phyloP scores from a whole-genome alignment of 1,140 invertebrate genomes.

The Drusus annulatus region DNA sequence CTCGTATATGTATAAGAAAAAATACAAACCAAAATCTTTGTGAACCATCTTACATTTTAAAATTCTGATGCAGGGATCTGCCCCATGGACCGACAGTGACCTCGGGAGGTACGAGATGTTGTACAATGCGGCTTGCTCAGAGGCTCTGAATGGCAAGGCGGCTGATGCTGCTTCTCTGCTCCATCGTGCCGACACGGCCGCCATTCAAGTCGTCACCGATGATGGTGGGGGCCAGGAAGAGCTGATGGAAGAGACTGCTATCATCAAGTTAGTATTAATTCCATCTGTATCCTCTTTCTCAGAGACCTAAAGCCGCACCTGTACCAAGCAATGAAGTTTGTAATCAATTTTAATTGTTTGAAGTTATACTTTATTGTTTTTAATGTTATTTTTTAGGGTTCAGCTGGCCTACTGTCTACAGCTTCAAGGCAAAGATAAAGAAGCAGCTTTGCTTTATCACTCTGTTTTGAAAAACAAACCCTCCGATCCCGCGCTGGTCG shows the following conservation, averaged over 20 bases:
- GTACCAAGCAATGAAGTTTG: too few relatives aligned
- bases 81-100: constrained; percentile 63
- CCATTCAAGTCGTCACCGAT: constrained; percentile 87
- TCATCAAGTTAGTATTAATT: constrained; percentile 77
- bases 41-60: not conserved
- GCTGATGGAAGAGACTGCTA: constrained; percentile 89
- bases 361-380: too few relatives aligned
- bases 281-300: too few relatives aligned
- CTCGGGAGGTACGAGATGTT: constrained; percentile 86
- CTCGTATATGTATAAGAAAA: too few relatives aligned
- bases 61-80: constrained; percentile 20
- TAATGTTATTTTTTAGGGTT: constrained; percentile 72
- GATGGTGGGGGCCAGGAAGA: constrained; percentile 89
- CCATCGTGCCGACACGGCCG: constrained; percentile 86
- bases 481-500: constrained; percentile 87
- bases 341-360: too few relatives aligned
- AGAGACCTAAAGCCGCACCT: too few relatives aligned
- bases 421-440: constrained; percentile 83
- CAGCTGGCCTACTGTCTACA: constrained; percentile 92
- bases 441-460: constrained; percentile 86
- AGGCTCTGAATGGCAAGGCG: constrained; percentile 81
- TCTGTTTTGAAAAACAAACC: constrained; percentile 85
- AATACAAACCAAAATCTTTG: too few relatives aligned
- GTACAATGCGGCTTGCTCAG: constrained; percentile 90
- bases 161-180: constrained; percentile 87